Percentiles rank a stretch among this genome's conserved stretches.
Evolutionary conservation across 2,113 vertebrate species (phyloP).

Genomic region (Prunella himalayana): DNA sequence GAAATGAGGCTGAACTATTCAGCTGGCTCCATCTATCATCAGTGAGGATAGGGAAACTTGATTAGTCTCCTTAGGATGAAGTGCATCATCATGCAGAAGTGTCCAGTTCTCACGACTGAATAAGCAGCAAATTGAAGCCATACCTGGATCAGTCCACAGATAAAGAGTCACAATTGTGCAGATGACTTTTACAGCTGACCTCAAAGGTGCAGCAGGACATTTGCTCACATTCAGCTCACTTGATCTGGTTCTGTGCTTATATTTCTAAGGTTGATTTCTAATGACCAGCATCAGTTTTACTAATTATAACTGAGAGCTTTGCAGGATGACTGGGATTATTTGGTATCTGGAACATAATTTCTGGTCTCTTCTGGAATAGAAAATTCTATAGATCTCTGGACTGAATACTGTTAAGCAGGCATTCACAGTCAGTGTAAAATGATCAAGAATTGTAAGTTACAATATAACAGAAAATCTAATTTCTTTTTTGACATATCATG

Average conservation of each 20-base stretch:
- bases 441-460: neutral
- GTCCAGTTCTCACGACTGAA: neutral
- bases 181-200: neutral
- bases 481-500: neutral
- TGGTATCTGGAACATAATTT: neutral
- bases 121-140: neutral
- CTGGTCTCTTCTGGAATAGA: neutral
- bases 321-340: neutral
- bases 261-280: neutral
- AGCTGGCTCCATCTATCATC: neutral
- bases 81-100: neutral
- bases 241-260: neutral
- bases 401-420: neutral
- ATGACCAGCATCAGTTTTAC: neutral
- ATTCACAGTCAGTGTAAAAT: neutral
- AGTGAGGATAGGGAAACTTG: neutral
- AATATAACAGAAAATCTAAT: neutral
- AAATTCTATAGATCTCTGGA: neutral
- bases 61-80: neutral
- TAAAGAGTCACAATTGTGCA: neutral
- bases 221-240: neutral
- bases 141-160: neutral
- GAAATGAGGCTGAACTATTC: neutral
- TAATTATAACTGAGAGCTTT: neutral
- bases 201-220: neutral